Evolutionary conservation across 2,888 invertebrate genomes (phyloP), one percentile per base, ranked within the genome.

Genomic region (Erynnis tages): DNA sequence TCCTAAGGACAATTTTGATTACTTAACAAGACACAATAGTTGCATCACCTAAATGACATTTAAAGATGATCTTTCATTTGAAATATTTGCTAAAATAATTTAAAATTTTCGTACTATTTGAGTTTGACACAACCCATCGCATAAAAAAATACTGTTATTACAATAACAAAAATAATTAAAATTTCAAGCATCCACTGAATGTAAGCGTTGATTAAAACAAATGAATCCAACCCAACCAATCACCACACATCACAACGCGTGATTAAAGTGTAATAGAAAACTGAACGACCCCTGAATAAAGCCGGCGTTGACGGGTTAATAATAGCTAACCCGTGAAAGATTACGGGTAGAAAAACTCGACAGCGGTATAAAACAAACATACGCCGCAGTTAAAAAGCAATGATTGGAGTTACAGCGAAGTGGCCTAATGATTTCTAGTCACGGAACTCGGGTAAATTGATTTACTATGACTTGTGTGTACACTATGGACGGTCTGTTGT

Each of bases 351-450:
- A n/a, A 38, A 38, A 48, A 30, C 38, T 38, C 23, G 14, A 23
- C 23, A 40, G 23, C 11, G n/a, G 17, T 19, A 30, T 30, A 30
- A 48, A 48, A 32, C 32, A 49, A 47, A 38, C 27, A 47, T 13
- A 34, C 21, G 13, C 14, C 10, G 38, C 34, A 17, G 19, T 48
- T 49, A 49, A 41, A 38, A 38, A 40, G 25, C 41, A 34, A 49
- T 49, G 41, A 49, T 49, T 48, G 38, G 41, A 32, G 34, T 8
- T 41, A 49, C 41, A 32, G 11, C 23, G 41, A 49, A 49, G 41
- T 41, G 40, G 49, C 41, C 25, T 46, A 49, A 49, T 41, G 34
- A 32, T 27, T n/a, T 10, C 4, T 25, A 41, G 49, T 41, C 49
- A 49, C 49, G 49, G 17, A 16, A 49, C n/a, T 6, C n/a, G 5